phyloP scores from a whole-genome alignment of 2,888 invertebrate species.

The Ecdyonurus torrentis region DNA sequence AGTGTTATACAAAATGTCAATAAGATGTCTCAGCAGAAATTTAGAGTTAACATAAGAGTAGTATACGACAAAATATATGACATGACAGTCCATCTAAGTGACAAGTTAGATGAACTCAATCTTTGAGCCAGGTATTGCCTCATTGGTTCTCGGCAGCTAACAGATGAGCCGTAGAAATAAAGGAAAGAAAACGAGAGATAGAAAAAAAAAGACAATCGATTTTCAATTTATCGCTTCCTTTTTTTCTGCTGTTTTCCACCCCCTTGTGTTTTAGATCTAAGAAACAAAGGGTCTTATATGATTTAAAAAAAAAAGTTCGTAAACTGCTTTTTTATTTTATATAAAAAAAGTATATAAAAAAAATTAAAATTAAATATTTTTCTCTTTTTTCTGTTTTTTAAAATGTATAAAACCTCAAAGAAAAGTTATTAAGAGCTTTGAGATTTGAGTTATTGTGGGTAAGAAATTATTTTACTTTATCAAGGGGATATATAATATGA shows the following conservation, averaged over 20 bases:
- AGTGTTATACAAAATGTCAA: no score
- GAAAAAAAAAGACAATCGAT: neutral
- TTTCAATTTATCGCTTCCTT: slow-evolving; percentile 1
- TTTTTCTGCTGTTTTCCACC: neutral
- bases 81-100: neutral
- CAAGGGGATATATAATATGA: no score
- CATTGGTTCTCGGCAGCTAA: neutral
- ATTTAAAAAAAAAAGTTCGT: neutral
- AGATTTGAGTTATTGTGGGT: slow-evolving; percentile 3
- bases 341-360: neutral
- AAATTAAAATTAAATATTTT: no score
- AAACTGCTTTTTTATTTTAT: neutral
- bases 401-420: neutral
- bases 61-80: no score
- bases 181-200: neutral
- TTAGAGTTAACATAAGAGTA: no score
- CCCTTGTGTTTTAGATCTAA: neutral
- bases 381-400: neutral
- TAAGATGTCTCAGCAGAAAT: no score
- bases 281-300: neutral
- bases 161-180: neutral
- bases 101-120: neutral
- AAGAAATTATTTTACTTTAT: slow-evolving; percentile 1
- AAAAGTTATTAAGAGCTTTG: slow-evolving; percentile 1
- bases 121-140: neutral